Conservation (phyloP, 2,888 invertebrate genomes). For the Lepidochitona cinerea region DNA sequence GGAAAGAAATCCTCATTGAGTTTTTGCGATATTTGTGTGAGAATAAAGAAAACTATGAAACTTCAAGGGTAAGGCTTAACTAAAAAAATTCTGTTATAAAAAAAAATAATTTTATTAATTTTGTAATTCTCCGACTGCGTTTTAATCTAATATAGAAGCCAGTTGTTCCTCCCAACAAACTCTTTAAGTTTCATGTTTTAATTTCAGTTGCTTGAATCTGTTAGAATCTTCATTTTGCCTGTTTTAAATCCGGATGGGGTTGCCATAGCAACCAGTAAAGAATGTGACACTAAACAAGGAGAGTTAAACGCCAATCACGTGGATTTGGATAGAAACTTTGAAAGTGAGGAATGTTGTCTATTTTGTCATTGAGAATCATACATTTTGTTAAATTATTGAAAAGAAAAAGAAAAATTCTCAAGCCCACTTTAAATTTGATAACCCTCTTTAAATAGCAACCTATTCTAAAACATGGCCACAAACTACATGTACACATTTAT, state of each 20-base stretch:
- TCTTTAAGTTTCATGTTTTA: too few species aligned
- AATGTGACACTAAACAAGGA: conserved; percentile 46
- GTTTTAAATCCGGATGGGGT: conserved; percentile 65
- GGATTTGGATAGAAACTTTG: conserved; percentile 55
- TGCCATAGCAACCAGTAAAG: conserved; percentile 34
- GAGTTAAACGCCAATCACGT: conserved; percentile 45
- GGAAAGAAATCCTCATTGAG: conserved; percentile 66
- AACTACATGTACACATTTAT: too few species aligned
- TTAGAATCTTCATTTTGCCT: conserved; percentile 60
- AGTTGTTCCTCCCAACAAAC: too few species aligned
- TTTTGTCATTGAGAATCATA: not conserved
- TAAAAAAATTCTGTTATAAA: too few species aligned
- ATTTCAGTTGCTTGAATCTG: conserved; percentile 55
- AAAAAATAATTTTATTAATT: too few species aligned
- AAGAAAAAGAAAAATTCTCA: too few species aligned
- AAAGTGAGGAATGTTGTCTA: too few species aligned
- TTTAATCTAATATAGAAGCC: too few species aligned
- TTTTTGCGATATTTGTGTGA: conserved; percentile 57
- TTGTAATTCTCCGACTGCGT: too few species aligned
- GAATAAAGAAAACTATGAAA: conserved; percentile 58
- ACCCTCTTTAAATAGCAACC: too few species aligned
- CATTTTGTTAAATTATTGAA: not conserved
- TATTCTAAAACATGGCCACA: too few species aligned
- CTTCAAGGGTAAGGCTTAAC: conserved; percentile 60
- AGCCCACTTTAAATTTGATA: too few species aligned